phyloP scores from a whole-genome alignment of 2,113 vertebrate species.

The Micromys minutus region DNA sequence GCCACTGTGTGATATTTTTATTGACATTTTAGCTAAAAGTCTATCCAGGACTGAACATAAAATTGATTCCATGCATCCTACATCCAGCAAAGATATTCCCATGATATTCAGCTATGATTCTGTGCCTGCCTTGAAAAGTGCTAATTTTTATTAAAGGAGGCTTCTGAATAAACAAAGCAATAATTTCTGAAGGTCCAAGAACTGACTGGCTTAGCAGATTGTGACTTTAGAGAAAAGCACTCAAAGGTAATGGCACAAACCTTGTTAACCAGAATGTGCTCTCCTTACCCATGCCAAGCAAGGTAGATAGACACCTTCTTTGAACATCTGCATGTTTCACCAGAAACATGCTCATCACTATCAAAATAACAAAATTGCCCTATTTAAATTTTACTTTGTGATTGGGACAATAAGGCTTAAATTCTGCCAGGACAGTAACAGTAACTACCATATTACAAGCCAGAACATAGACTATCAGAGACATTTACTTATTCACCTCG shows the following conservation, averaged over 20 bases:
- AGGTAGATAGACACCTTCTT: neutral
- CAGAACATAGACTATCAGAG: neutral
- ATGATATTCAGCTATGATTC: constrained; percentile 22
- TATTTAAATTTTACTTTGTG: neutral
- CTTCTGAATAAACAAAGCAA: constrained; percentile 76
- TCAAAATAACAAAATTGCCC: neutral
- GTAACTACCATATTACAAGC: neutral
- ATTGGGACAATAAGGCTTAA: neutral
- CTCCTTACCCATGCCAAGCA: constrained; percentile 31
- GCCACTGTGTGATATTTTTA: neutral
- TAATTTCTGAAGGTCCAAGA: constrained; percentile 72
- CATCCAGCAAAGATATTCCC: constrained; percentile 40
- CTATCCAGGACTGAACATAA: neutral
- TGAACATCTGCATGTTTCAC: neutral
- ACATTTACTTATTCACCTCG: neutral
- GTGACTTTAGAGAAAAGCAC: constrained; percentile 46
- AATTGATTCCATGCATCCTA: neutral
- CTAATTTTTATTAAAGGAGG: constrained; percentile 66
- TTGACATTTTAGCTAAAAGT: constrained; percentile 27
- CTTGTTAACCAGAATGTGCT: constrained; percentile 54
- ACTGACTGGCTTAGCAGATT: constrained; percentile 72
- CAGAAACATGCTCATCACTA: neutral
- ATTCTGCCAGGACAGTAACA: neutral
- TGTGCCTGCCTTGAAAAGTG: constrained; percentile 17
- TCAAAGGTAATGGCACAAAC: constrained; percentile 44